These are phyloP conservation scores for Podilymbus podiceps DNA, from an alignment of 2,113 vertebrate species.

Conservation along the genomic window DNA sequence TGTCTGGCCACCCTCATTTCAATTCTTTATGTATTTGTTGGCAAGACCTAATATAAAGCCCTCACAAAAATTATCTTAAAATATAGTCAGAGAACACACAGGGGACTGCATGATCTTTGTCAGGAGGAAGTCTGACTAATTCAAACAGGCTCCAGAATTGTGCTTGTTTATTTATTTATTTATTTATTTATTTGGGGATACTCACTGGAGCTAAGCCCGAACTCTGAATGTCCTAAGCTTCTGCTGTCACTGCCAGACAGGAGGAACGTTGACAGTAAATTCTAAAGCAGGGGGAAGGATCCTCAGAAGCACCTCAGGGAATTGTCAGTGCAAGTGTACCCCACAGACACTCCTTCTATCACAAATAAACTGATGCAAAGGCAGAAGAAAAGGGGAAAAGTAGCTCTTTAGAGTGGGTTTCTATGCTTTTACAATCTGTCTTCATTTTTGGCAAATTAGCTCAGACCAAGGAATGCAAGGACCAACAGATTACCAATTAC, in stretches of 20 bases:
- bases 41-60: background rate
- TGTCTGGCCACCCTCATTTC: background rate
- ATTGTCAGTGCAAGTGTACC: background rate
- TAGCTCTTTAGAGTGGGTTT: background rate
- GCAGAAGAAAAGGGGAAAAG: background rate
- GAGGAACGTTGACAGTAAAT: background rate
- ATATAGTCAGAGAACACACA: background rate
- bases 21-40: conserved; percentile 9
- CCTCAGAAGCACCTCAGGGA: background rate
- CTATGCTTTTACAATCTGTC: background rate
- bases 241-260: background rate
- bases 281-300: background rate
- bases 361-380: background rate
- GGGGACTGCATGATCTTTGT: background rate
- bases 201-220: background rate
- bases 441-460: background rate
- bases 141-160: conserved; percentile 20
- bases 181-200: background rate
- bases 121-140: background rate
- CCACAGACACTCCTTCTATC: background rate
- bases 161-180: too few species aligned
- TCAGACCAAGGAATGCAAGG: background rate
- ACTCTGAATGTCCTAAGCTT: background rate
- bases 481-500: background rate
- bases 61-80: background rate